These are phyloP conservation scores for Trachurus trachurus DNA, from an alignment of 2,797 vertebrate species.

Conservation along the genomic window DNA sequence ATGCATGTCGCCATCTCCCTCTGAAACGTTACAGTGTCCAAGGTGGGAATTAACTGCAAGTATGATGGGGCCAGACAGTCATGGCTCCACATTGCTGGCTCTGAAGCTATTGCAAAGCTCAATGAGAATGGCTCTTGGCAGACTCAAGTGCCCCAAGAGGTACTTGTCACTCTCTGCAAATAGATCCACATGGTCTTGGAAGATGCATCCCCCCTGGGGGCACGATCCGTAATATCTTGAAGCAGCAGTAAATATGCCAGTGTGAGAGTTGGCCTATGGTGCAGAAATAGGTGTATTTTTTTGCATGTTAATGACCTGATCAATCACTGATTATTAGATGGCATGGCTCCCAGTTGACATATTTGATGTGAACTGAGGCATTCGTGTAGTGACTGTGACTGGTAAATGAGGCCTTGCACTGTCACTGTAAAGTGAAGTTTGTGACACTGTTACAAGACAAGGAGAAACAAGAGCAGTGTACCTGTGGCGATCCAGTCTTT, in stretches of 20 bases:
- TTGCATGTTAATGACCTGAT: background rate
- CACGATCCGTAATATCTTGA: background rate
- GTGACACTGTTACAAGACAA: conserved; percentile 13
- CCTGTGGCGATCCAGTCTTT: conserved; percentile 20
- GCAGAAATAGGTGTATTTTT: background rate
- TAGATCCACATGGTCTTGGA: background rate
- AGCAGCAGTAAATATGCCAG: background rate
- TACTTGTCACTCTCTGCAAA: background rate
- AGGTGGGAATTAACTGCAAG: background rate
- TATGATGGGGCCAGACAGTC: background rate
- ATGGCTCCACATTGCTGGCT: background rate
- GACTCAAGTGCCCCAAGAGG: background rate
- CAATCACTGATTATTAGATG: background rate
- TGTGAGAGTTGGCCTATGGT: background rate
- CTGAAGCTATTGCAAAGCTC: background rate
- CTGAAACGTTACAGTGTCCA: background rate
- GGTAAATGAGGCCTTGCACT: background rate
- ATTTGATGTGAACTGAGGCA: background rate
- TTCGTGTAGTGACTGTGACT: background rate
- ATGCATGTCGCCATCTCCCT: background rate
- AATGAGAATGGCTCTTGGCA: background rate
- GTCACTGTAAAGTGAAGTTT: conserved; percentile 9
- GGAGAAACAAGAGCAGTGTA: background rate
- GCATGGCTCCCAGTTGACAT: background rate
- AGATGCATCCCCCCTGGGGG: background rate